Conservation (phyloP, 1,140 invertebrate genomes). For the Monomorium pharaonis region DNA sequence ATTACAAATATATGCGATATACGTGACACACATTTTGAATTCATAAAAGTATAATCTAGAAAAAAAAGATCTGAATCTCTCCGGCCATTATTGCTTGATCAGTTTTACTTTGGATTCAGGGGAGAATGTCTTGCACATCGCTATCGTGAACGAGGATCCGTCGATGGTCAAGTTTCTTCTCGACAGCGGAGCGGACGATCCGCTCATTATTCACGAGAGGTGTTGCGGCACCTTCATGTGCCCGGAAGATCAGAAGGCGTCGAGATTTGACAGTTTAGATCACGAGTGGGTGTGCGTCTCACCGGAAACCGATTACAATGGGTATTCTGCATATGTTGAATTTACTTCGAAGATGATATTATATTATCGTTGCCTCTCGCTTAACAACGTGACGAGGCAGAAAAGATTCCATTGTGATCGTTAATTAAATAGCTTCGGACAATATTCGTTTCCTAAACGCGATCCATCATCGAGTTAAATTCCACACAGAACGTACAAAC, state of each 20-base stretch:
- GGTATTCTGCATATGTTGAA: constrained; percentile 87
- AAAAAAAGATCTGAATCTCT: not conserved
- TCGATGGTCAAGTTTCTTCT: constrained; percentile 98
- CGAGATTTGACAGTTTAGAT: constrained; percentile 93
- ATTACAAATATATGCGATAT: not conserved
- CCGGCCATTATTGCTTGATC: not conserved
- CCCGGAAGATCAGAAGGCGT: constrained; percentile 98
- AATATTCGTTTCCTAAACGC: not conserved
- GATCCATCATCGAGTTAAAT: constrained; percentile 15
- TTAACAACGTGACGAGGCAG: not conserved
- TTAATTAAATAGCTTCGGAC: not conserved
- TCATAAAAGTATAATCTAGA: not conserved
- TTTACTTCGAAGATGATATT: not conserved
- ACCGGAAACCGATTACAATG: constrained; percentile 96
- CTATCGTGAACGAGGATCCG: constrained; percentile 99
- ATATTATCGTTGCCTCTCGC: not conserved
- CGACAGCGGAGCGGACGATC: constrained; percentile 93
- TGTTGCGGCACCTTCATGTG: constrained; percentile 98
- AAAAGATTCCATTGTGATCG: not conserved
- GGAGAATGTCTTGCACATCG: constrained; percentile 97
- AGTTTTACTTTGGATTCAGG: constrained; percentile 84
- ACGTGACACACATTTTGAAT: not conserved
- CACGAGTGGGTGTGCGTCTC: constrained; percentile 96
- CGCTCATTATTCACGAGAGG: constrained; percentile 90
- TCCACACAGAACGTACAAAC: not conserved